Evolutionary conservation across 2,113 vertebrate genomes (phyloP).

Genomic region (Cottus gobio): DNA sequence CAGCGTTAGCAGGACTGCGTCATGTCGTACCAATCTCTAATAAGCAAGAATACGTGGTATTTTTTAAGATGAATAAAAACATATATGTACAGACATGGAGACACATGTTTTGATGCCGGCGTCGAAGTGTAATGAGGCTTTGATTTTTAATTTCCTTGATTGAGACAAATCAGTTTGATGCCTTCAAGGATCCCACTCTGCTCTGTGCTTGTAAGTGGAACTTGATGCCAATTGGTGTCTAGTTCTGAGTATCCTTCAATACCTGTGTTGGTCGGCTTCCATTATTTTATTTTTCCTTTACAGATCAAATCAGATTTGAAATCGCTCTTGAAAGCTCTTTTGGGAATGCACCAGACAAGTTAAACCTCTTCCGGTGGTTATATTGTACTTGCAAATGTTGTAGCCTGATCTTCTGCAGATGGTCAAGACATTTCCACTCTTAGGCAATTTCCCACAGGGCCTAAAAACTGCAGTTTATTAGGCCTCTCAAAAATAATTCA

Average conservation of each 20-base stretch:
- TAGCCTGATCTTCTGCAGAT: neutral
- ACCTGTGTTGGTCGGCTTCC: neutral
- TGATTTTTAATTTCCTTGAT: slow-evolving; percentile 47
- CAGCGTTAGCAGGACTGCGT: neutral
- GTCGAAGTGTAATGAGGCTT: slow-evolving; percentile 35
- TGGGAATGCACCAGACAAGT: neutral
- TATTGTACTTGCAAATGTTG: neutral
- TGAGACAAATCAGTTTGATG: slow-evolving; percentile 41
- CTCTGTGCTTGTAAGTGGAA: neutral
- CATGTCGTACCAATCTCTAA: slow-evolving; percentile 1
- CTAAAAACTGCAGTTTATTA: neutral
- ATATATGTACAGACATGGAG: neutral
- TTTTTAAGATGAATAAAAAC: slow-evolving; percentile 7
- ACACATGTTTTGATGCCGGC: slow-evolving; percentile 14
- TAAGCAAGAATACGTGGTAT: neutral
- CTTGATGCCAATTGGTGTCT: neutral
- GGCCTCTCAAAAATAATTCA: neutral
- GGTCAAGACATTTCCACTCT: neutral
- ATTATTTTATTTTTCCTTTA: neutral
- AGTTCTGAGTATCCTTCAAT: neutral
- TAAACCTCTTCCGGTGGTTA: neutral
- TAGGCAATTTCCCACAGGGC: neutral
- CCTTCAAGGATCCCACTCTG: slow-evolving; percentile 13
- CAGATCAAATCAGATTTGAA: neutral
- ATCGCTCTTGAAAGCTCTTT: neutral